Conservation (phyloP, 2,113 vertebrate genomes). For the Lathamus discolor region DNA sequence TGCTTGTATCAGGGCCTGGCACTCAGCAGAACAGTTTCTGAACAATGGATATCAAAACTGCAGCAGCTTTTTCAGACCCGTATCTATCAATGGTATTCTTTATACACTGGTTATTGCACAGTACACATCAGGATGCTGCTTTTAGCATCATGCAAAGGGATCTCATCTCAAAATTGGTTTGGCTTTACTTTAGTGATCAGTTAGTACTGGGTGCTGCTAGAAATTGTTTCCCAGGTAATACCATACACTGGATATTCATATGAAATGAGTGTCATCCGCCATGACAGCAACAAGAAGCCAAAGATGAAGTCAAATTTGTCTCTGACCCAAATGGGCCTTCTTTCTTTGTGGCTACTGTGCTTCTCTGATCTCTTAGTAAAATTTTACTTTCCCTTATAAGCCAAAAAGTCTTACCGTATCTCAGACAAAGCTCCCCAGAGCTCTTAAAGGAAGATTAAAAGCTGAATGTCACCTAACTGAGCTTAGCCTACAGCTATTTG, state of each 20-base stretch:
- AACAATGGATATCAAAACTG: not conserved
- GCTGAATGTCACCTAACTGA: not conserved
- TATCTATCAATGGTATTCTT: not conserved
- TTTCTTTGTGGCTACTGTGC: not conserved
- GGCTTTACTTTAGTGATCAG: not conserved
- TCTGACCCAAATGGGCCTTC: not conserved
- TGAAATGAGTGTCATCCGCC: not conserved
- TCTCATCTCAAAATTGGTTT: not conserved
- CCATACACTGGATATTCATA: not conserved
- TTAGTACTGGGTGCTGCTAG: not conserved
- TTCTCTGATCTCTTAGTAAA: not conserved
- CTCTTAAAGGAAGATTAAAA: slow-evolving; percentile 20
- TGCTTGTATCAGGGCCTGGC: not conserved
- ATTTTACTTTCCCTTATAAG: not conserved
- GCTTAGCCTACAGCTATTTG: slow-evolving; percentile 10
- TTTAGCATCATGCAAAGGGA: not conserved
- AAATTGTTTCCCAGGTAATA: not conserved
- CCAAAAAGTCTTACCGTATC: not conserved
- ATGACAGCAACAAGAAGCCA: not conserved
- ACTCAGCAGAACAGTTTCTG: not conserved
- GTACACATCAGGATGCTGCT: not conserved
- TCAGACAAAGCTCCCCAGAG: not conserved
- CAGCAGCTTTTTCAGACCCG: not conserved
- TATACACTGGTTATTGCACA: not conserved
- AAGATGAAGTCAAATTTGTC: not conserved